Conservation (phyloP, 2,888 invertebrate species). For the Lottia gigantea region DNA sequence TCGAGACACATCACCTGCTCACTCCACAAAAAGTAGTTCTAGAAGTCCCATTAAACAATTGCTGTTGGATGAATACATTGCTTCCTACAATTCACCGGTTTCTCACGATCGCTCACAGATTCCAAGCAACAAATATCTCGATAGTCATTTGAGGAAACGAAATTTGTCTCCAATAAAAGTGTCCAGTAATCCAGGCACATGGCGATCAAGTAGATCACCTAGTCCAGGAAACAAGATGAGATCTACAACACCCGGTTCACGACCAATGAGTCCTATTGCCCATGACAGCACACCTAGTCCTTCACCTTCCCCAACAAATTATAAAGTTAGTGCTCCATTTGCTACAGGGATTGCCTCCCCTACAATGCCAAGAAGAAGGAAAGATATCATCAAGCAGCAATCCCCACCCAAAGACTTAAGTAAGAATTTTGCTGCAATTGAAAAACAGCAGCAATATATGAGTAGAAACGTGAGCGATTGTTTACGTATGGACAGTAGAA, state of each 20-base stretch:
- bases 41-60: not conserved
- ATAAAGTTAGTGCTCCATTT: not conserved
- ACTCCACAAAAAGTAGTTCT: not conserved
- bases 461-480: slow-evolving; percentile 1
- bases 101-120: not conserved
- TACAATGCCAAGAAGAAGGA: not conserved
- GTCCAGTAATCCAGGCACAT: not conserved
- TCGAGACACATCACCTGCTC: not conserved
- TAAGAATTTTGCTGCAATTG: not conserved
- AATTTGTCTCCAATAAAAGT: slow-evolving; percentile 3
- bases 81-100: not conserved
- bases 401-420: not conserved
- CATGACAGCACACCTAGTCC: not conserved
- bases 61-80: slow-evolving; percentile 1
- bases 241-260: not conserved
- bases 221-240: not conserved
- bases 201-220: not conserved
- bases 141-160: not conserved
- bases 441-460: not conserved
- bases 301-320: not conserved
- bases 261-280: slow-evolving; percentile 1
- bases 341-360: not conserved
- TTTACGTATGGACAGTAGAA: not conserved
- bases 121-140: not conserved
- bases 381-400: not conserved